Base-by-base conservation (phyloP, 2,113 vertebrate genomes). In the Thymallus thymallus region DNA sequence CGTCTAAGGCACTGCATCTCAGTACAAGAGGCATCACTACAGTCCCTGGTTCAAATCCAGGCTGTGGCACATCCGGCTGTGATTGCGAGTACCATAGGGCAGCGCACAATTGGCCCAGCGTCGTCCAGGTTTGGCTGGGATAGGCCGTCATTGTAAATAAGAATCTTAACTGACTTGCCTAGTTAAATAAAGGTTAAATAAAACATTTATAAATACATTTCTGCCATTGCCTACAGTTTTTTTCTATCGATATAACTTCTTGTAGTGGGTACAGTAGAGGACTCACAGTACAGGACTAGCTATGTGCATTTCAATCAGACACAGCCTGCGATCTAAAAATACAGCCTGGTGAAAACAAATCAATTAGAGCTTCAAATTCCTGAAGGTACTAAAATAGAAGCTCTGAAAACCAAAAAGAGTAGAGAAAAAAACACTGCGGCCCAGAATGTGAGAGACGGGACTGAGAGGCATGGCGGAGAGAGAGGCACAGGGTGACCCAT, bases 401-500 rank as follows among this genome's bases (percentile, higher is more conserved):
- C 41, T 72, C 69, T 66, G 22, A 32, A 35, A 75, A 68, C 24
- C 46, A 20, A 45, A 61, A 18, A 45, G 48, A 30, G 13, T 3
- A 62, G 5, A n/a, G 32, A 18, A 71, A 63, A 73, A 76, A 32
- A 22, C 6, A 1, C 46, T 32, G 58, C 5, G 30, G 20, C 64
- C 64, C 64, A 71, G 68, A 58, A 69, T 63, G 51, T 60, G 56
- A 78, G 56, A 78, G 69, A 79, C 66, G 41, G 69, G 41, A 76
- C 32, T 80, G 69, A 45, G 58, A 83, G 72, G 71, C 56, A 48
- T 10, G 30, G 63, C 5, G 30, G 18, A 66, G 64, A 24, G 30
- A 66, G 71, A 69, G 70, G 58, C n/a, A 76, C 20, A 71, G 51
- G 71, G 61, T 87, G 82, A 84, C 80, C 79, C 75, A 81, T 81